Percentiles rank a stretch among this genome's conserved stretches.
Evolutionary conservation across 2,888 invertebrate genomes (phyloP).

Genomic region (Margaritifera margaritifera): DNA sequence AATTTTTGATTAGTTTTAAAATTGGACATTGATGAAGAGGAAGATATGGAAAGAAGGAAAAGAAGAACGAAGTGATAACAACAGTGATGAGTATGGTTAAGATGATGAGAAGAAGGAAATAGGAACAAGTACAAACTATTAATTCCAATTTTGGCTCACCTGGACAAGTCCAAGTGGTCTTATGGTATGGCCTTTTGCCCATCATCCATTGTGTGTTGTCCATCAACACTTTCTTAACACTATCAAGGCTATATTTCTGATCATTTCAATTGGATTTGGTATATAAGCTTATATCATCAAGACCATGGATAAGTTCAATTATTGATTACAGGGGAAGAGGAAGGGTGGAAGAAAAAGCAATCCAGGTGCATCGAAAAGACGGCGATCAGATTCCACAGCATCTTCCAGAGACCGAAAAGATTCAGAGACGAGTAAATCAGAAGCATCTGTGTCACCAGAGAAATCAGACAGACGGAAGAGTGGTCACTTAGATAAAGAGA

Average conservation of each 20-base stretch:
- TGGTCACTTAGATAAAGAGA: slow-evolving; percentile 33
- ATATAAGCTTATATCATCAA: no score
- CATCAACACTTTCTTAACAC: no score
- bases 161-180: not conserved
- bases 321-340: no score
- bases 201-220: no score
- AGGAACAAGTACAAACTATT: not conserved
- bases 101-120: not conserved
- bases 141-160: not conserved
- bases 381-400: slow-evolving; percentile 12
- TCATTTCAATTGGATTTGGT: no score
- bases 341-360: slow-evolving; percentile 18
- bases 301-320: no score
- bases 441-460: slow-evolving; percentile 17
- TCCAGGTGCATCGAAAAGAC: slow-evolving; percentile 19
- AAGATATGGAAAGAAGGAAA: slow-evolving; percentile 3
- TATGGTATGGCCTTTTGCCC: no score
- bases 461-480: slow-evolving; percentile 37
- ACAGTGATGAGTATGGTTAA: no score
- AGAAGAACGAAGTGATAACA: no score
- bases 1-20: no score
- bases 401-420: slow-evolving; percentile 26
- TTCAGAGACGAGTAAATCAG: slow-evolving; percentile 22
- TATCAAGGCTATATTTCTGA: no score
- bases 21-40: not conserved